Evolutionary conservation across 1,140 invertebrate species (phyloP), one percentile per base, ranked within the genome.

Genomic region (Lethrus apterus): DNA sequence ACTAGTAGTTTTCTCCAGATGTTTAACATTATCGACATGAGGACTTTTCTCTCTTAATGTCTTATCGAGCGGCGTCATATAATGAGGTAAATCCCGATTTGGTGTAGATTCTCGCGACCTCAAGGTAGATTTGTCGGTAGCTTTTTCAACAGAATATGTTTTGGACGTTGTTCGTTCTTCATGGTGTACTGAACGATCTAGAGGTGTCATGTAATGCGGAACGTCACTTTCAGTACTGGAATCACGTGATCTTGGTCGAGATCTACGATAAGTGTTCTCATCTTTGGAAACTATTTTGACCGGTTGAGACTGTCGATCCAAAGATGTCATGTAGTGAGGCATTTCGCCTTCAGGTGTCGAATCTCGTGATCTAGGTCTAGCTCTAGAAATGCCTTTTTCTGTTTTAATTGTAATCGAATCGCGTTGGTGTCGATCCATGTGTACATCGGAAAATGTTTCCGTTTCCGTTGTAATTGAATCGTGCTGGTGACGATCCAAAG

Each of bases 311-410:
- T n/a, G n/a, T 33, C 64, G 55, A 41, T 65, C 59, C 18, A 67
- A 52, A 7, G 62, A 61, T 43, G 46, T 46, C 62, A 65, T 65
- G 42, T 67, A 65, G 32, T 59, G 59, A 34, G 63, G 65, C n/a
- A 63, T 23, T 47, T 63, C 57, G 24, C 38, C 45, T 26, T 60
- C 57, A 7, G 51, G 54, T 1, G 49, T 41, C 19, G 38, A 8
- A 24, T 48, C 48, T 18, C 17, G 33, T 18, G 19, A 29, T 8
- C n/a, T n/a, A n/a, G n/a, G n/a, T n/a, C n/a, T n/a, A n/a, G n/a
- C n/a, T n/a, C n/a, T n/a, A n/a, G n/a, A n/a, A n/a, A n/a, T n/a
- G n/a, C n/a, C n/a, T 38, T 18, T 20, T 7, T 17, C 29, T 24
- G 5, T 23, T 3, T 21, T 42, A 21, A 29, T 42, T 24, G 4